These are phyloP conservation scores for Austrolebias charrua DNA, from an alignment of 2,797 vertebrate species.

Conservation along the genomic window DNA sequence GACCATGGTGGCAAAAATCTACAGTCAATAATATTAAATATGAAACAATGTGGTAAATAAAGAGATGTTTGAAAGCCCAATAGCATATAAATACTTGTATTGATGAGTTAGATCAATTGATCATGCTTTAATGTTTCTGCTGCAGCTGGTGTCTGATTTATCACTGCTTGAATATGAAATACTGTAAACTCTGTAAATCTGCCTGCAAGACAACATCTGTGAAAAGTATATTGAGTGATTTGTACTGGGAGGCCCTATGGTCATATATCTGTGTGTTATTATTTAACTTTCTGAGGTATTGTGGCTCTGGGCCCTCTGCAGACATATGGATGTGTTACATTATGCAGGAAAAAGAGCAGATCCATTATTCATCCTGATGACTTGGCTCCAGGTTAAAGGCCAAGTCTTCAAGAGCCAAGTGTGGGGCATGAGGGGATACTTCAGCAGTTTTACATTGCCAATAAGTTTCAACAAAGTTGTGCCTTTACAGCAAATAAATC, in stretches of 20 bases:
- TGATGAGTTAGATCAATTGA: no score
- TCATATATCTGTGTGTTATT: slow-evolving; percentile 22
- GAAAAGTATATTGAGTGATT: slow-evolving; percentile 30
- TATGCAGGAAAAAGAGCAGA: slow-evolving; percentile 18
- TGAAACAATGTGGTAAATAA: no score
- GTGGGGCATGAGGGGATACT: slow-evolving; percentile 21
- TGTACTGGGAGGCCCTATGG: slow-evolving; percentile 19
- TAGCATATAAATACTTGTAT: no score
- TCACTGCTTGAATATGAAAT: no score
- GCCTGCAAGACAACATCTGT: slow-evolving; percentile 5
- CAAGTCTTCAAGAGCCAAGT: slow-evolving; percentile 26
- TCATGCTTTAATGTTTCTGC: no score
- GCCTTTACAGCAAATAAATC: slow-evolving; percentile 8
- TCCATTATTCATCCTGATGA: slow-evolving; percentile 59
- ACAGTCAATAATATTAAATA: background rate
- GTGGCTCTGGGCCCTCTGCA: slow-evolving; percentile 16
- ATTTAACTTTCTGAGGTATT: slow-evolving; percentile 43
- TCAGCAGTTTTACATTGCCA: slow-evolving; percentile 8
- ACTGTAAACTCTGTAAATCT: background rate
- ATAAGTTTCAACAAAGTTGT: slow-evolving; percentile 3
- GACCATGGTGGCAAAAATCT: background rate
- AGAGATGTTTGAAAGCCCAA: no score
- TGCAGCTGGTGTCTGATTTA: no score
- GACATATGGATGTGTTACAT: slow-evolving; percentile 22
- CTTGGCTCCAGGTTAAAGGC: slow-evolving; percentile 46